These are phyloP conservation scores for Nomada hirtipes DNA, from an alignment of 2,888 invertebrate genomes.

Conservation along the genomic window DNA sequence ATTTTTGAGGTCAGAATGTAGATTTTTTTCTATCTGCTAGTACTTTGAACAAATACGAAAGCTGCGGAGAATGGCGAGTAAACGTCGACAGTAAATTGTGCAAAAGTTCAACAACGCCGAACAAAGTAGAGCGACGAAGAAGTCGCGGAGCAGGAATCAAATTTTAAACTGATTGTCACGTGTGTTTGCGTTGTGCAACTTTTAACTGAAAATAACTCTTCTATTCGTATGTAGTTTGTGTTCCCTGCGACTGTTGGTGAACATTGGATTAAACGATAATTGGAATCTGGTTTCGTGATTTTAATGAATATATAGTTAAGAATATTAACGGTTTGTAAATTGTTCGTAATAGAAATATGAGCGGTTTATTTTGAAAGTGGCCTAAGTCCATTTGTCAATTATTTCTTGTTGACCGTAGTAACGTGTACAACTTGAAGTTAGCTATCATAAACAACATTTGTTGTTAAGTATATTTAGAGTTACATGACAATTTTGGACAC, in stretches of 20 bases:
- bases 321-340: not conserved
- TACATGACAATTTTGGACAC: no score
- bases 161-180: constrained; percentile 1
- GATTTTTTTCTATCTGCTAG: not conserved
- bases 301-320: no score
- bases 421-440: no score
- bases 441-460: no score
- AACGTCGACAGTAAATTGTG: not conserved
- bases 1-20: not conserved
- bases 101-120: not conserved
- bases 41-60: not conserved
- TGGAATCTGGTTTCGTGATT: not conserved
- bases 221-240: not conserved
- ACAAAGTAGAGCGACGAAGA: not conserved
- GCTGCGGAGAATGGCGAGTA: not conserved
- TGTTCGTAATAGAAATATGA: no score
- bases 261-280: not conserved
- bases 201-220: not conserved
- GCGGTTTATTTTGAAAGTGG: no score
- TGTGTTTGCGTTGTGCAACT: not conserved
- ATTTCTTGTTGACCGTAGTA: no score
- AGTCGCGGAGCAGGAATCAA: not conserved
- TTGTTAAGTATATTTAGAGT: no score
- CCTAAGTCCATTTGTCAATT: no score
- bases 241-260: not conserved